A percentile compares a stretch with the other conserved stretches of the same genome.
phyloP scores from a whole-genome alignment of 2,888 invertebrate species.

The Odontocolon sp. region DNA sequence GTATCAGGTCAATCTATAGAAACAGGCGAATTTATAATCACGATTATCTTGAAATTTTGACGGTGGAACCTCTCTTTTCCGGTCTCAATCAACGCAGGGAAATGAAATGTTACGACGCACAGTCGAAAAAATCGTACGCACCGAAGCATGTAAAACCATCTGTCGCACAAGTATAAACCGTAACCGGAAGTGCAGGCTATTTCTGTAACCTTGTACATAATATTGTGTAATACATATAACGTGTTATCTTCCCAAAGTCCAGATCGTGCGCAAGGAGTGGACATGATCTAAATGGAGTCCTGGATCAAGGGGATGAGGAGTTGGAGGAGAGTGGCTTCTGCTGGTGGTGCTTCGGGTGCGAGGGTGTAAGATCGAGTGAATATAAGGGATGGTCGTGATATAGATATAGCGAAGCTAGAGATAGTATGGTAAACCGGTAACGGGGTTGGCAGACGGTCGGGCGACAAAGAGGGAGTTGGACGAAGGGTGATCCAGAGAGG shows the following conservation, averaged over 20 bases:
- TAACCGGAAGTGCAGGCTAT: not conserved
- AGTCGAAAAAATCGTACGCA: no score
- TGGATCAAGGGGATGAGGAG: not conserved
- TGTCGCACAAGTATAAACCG: no score
- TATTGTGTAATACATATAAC: slow-evolving; percentile 8
- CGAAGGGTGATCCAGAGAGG: slow-evolving; percentile 45
- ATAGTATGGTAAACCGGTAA: slow-evolving; percentile 38
- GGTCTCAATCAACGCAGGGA: no score
- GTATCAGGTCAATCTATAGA: no score
- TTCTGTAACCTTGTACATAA: not conserved
- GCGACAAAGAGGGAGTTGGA: slow-evolving; percentile 47
- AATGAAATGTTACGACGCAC: no score
- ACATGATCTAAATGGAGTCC: not conserved
- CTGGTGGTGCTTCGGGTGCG: slow-evolving; percentile 24
- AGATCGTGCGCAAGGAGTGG: slow-evolving; percentile 1
- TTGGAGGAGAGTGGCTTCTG: not conserved
- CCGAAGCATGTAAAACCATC: no score
- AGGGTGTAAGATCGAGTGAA: slow-evolving; percentile 73
- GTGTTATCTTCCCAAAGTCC: slow-evolving; percentile 32
- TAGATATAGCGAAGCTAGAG: slow-evolving; percentile 14
- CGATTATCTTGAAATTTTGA: no score
- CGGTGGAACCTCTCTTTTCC: no score
- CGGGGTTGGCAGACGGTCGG: slow-evolving; percentile 59
- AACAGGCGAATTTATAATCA: no score
- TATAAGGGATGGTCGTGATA: slow-evolving; percentile 63